Base-by-base conservation (phyloP, 2,797 vertebrate genomes). In the Picus viridis region DNA sequence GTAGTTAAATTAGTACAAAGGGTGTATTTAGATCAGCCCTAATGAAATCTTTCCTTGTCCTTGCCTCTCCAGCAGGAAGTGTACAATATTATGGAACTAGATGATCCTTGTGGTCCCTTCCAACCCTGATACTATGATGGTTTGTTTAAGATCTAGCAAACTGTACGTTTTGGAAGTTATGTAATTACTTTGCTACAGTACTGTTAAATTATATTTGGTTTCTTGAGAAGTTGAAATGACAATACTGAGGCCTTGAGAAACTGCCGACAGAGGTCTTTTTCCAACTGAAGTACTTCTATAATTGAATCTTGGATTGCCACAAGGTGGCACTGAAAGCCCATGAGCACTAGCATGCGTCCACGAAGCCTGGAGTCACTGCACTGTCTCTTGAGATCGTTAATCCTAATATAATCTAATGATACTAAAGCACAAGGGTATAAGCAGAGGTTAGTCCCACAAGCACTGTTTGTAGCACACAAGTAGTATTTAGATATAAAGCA, bases 291-390 rank as follows among this genome's bases (percentile, higher is more conserved):
- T 51, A 24, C 23, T 51, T 51, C 23, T 24, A 7, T 24, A 7
- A 49, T 0, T 6, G 58, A 24, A 12, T 47, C 16, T 43, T 22
- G 32, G 32, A 7, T 27, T 64, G 70, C 93, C 96, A 83, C 91
- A n/a, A 81, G 96, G 77, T 96, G 96, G 95, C 95, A 94, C 59
- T 91, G 91, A 26, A 10, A 34, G 79, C 70, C 74, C 88, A 63
- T 2, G 7, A 83, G 81, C 92, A 62, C 72, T 19, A 7, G 1
- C 12, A 8, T 30, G 5, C 0, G 1, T 29, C 51, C 51, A 1
- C 0, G 30, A 32, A 68, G 51, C 34, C 23, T 10, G 3, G 24
- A 64, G 26, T 4, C 10, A n/a, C 19, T 6, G 58, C 63, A 3
- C 1, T 4, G 32, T 7, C 23, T 56, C 12, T 34, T 3, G 19